A percentile compares a stretch with the other conserved stretches of the same genome.
Conservation (phyloP, 2,113 vertebrate species). For the Nothocercus julius region DNA sequence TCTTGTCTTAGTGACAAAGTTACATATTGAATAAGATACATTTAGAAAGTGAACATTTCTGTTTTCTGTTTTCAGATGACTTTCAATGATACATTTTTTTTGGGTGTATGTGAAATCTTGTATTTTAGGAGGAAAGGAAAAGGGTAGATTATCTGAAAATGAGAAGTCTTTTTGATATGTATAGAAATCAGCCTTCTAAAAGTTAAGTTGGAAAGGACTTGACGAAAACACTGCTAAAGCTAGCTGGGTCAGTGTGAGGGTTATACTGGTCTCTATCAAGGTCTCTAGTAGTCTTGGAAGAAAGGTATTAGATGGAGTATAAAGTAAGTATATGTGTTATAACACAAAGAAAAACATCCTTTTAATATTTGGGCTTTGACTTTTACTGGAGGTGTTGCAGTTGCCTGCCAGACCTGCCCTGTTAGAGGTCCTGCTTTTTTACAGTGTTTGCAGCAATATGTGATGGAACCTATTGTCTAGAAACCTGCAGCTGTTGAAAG, state of each 20-base stretch:
- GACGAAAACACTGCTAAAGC: not conserved
- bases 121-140: not conserved
- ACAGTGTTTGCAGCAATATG: not conserved
- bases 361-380: not conserved
- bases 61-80: not conserved
- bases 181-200: not conserved
- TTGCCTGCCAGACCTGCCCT: not conserved
- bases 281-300: not conserved
- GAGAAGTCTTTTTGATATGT: not conserved
- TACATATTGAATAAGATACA: not conserved
- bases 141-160: not conserved
- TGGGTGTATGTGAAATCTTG: not conserved
- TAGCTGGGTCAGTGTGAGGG: not conserved
- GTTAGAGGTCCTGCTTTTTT: not conserved
- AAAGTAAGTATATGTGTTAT: not conserved
- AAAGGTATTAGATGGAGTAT: not conserved
- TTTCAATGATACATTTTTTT: not conserved
- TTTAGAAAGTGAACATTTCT: not conserved
- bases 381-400: not conserved
- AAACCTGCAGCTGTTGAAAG: not conserved
- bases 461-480: not conserved
- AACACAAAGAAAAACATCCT: not conserved
- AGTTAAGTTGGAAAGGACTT: not conserved
- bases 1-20: not conserved
- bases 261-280: not conserved